A percentile compares a stretch with the other conserved stretches of the same genome.
These are phyloP conservation scores for Sarcophaga subvicina DNA, from an alignment of 2,888 invertebrate species.

Conservation along the genomic window DNA sequence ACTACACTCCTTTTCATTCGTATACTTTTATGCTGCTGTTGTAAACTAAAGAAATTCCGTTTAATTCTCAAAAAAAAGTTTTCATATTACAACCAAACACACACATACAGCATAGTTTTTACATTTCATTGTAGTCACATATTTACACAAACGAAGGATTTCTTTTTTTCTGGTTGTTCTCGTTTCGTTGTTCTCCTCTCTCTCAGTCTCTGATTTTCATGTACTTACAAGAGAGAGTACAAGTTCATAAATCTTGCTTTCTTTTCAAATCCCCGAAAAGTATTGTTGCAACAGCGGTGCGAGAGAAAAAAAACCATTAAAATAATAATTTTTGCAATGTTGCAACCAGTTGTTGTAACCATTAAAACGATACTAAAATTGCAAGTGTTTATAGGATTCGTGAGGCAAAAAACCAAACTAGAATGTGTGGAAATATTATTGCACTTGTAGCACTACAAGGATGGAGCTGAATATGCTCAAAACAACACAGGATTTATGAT, in stretches of 20 bases:
- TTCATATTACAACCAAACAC: no score
- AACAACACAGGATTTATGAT: conserved; percentile 4
- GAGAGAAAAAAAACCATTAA: conserved; percentile 21
- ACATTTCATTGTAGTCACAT: no score
- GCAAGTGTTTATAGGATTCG: no score
- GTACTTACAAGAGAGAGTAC: conserved; percentile 25
- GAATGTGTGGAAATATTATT: background rate
- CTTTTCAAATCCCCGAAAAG: conserved; percentile 37
- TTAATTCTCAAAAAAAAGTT: background rate
- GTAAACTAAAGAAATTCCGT: conserved; percentile 59
- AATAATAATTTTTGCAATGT: conserved; percentile 34
- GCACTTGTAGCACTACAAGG: no score
- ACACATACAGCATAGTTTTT: no score
- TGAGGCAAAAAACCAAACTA: background rate
- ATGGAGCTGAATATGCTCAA: no score
- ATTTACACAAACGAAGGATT: background rate
- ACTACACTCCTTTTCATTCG: background rate
- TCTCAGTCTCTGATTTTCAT: conserved; percentile 27
- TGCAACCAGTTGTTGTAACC: conserved; percentile 22
- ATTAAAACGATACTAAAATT: background rate
- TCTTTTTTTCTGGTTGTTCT: background rate
- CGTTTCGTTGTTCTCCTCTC: background rate
- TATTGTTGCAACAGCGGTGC: background rate
- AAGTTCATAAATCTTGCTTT: conserved; percentile 60
- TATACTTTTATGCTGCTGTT: conserved; percentile 32